Evolutionary conservation across 2,797 vertebrate species (phyloP).

Genomic region (Cryptoprocta ferox): DNA sequence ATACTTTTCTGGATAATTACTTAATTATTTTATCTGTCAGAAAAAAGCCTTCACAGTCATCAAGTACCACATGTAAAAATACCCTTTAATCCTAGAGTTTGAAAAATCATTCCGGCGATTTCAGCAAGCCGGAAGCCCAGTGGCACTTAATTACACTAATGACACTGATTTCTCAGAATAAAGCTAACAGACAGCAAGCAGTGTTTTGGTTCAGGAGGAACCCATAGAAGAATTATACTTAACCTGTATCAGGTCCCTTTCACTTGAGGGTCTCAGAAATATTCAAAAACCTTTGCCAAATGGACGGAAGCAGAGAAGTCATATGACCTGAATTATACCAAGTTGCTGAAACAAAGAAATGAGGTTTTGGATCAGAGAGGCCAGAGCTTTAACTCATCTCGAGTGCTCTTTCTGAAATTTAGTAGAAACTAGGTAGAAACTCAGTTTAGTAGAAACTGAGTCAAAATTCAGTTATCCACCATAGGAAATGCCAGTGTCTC

Average conservation of each 20-base stretch:
- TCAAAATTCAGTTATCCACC: neutral
- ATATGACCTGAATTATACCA: neutral
- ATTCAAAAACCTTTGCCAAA: slow-evolving; percentile 32
- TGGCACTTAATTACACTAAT: neutral
- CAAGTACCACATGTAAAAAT: slow-evolving; percentile 61
- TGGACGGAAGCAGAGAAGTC: neutral
- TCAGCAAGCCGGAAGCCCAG: neutral
- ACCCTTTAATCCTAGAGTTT: slow-evolving; percentile 37
- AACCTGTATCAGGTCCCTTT: neutral
- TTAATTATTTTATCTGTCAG: slow-evolving; percentile 70
- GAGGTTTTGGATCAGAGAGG: neutral
- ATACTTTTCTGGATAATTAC: slow-evolving; percentile 53
- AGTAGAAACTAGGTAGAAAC: neutral
- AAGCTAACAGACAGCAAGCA: neutral
- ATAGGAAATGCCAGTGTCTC: neutral
- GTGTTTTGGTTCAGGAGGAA: neutral
- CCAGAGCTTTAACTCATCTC: neutral
- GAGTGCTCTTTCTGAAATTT: neutral
- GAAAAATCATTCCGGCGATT: slow-evolving; percentile 45
- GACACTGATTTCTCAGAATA: neutral
- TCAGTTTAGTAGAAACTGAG: too few species aligned
- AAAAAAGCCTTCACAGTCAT: slow-evolving; percentile 45
- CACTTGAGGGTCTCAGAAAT: neutral
- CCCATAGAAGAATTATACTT: neutral
- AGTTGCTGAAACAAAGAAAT: neutral